Base-by-base conservation (phyloP, 2,888 invertebrate genomes). In the Protophormia terraenovae region DNA sequence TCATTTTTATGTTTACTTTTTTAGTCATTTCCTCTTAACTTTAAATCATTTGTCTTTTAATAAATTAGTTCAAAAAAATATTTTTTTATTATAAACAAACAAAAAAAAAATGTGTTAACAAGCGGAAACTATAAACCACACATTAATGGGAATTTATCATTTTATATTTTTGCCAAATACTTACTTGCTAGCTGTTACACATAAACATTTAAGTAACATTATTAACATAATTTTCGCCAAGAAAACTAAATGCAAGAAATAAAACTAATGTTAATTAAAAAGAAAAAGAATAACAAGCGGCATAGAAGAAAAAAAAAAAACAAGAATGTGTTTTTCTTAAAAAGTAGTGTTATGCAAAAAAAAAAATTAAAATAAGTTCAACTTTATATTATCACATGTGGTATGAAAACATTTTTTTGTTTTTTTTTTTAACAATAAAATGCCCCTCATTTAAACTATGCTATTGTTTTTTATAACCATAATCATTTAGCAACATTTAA, bases 51-150 rank as follows among this genome's bases (percentile, higher is more conserved):
- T 80, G 67, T 67, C 81, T 77, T 81, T 80, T 62, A 64, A 71
- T 71, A 80, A 84, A 80, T 80, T 76, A 72, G 84, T 77, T 76
- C 38, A 80, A 76, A 41, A n/a, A n/a, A n/a, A n/a, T n/a, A 67
- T 67, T 19, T 58, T 29, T 32, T 41, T 66, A 66, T 66, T 55
- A 22, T 29, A n/a, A 5, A n/a, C 69, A 76, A 84, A n/a, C n/a
- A n/a, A n/a, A n/a, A n/a, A n/a, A n/a, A n/a, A 71, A 84, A 67
- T 85, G 45, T 85, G 81, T 78, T 81, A 85, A 81, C 81, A 81
- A 85, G 84, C 84, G 84, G 84, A 85, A 85, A 81, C 78, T 81
- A 85, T 81, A 85, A 84, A 84, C 82, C 76, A 76, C 62, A 76
- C 62, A 55, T 76, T 58, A 64, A 83, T 69, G 75, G 35, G 72